Conservation (phyloP, 2,888 invertebrate species). For the Drosophila seclusa region DNA sequence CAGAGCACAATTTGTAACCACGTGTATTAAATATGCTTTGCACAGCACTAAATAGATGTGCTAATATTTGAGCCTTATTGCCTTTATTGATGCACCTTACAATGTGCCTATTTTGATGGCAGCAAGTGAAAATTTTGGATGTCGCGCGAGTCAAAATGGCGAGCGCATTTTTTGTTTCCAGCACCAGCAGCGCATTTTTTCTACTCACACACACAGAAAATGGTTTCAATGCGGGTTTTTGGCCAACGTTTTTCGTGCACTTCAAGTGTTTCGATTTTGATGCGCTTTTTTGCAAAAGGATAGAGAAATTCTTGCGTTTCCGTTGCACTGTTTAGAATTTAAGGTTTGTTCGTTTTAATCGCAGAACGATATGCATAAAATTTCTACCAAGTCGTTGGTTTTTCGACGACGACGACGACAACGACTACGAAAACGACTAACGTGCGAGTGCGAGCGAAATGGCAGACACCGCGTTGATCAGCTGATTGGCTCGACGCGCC, state of each 20-base stretch:
- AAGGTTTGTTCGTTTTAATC: conserved; percentile 48
- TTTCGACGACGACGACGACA: conserved; percentile 73
- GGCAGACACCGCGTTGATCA: conserved; percentile 71
- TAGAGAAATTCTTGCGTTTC: conserved; percentile 65
- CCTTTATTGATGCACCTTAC: conserved; percentile 17
- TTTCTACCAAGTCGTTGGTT: conserved; percentile 70
- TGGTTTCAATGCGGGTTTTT: conserved; percentile 72
- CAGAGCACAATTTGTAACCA: conserved; percentile 57
- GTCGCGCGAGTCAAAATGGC: conserved; percentile 82
- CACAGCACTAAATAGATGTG: conserved; percentile 28
- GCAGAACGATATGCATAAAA: conserved; percentile 65
- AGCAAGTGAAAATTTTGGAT: conserved; percentile 66
- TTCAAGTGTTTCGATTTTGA: conserved; percentile 73
- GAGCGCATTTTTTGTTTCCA: conserved; percentile 82
- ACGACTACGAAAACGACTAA: conserved; percentile 69
- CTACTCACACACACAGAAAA: conserved; percentile 72
- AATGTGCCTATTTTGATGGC: conserved; percentile 38
- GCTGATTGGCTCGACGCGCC: conserved; percentile 76
- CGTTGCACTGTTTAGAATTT: conserved; percentile 45
- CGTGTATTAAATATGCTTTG: conserved; percentile 55
- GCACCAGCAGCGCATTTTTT: conserved; percentile 75
- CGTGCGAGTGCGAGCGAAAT: conserved; percentile 74
- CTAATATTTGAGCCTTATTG: conserved; percentile 25
- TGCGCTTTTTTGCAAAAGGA: conserved; percentile 72
- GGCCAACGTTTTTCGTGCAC: conserved; percentile 66